Evolutionary conservation across 2,113 vertebrate species (phyloP).

Genomic region (Cochlearius cochlearius): DNA sequence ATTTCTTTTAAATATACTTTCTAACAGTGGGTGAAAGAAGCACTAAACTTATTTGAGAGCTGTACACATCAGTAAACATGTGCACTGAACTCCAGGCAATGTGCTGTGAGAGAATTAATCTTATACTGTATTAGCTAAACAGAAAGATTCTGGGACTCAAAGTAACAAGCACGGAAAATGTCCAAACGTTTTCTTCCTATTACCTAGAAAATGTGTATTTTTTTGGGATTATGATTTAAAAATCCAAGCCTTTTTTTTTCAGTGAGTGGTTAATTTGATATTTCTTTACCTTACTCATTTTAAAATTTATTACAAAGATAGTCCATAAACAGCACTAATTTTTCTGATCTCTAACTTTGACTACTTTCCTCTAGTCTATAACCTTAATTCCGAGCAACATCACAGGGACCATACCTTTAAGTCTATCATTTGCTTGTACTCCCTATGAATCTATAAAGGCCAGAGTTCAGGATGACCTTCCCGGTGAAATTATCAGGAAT

Average conservation of each 20-base stretch:
- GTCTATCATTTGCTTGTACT: background rate
- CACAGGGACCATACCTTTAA: background rate
- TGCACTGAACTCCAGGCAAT: conserved; percentile 77
- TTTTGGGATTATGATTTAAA: conserved; percentile 40
- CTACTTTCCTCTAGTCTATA: background rate
- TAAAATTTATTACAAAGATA: background rate
- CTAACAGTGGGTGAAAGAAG: conserved; percentile 80
- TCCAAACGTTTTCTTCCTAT: background rate
- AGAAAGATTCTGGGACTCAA: conserved; percentile 66
- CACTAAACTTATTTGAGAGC: conserved; percentile 83
- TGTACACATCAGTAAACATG: conserved; percentile 90
- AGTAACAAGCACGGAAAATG: conserved; percentile 37
- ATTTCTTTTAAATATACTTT: conserved; percentile 84
- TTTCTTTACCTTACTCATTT: background rate
- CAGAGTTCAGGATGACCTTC: background rate
- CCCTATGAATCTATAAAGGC: background rate
- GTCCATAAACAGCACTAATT: background rate
- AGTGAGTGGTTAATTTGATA: background rate
- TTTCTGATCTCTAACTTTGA: background rate
- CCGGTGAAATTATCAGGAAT: background rate
- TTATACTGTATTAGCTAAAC: conserved; percentile 76
- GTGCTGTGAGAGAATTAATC: conserved; percentile 85
- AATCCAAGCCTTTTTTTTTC: background rate
- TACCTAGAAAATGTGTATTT: conserved; percentile 21
- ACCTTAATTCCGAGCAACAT: background rate